Evolutionary conservation across 2,888 invertebrate species (phyloP), one percentile per base, ranked within the genome.

Genomic region (Lumbricus terrestris): DNA sequence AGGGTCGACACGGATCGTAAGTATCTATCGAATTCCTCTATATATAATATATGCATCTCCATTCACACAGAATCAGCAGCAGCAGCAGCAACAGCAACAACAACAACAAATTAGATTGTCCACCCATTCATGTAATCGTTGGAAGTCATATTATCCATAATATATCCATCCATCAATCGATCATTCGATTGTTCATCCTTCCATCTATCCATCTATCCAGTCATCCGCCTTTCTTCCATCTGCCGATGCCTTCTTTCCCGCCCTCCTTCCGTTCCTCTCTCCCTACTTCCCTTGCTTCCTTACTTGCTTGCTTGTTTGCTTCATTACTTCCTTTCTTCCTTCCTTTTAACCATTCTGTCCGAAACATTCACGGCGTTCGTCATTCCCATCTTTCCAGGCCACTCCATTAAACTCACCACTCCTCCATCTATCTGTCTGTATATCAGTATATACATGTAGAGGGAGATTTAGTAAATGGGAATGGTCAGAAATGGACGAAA

Each of bases 1-100:
- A 91, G 91, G 88, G 92, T 92, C 40, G 92, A 92, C 82, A 88
- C 91, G 23, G 92, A 92, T 82, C 92, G 92, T 92, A 35, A 34
- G 91, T 85, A 33, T 13, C 8, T n/a, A n/a, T n/a, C n/a, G n/a
- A n/a, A n/a, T n/a, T n/a, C n/a, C n/a, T n/a, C n/a, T n/a, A n/a
- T n/a, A n/a, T n/a, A n/a, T n/a, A n/a, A n/a, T n/a, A n/a, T n/a
- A n/a, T n/a, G n/a, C 29, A 2, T 29, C 4, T n/a, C 6, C 13
- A 69, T 11, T 69, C 69, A 3, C 69, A n/a, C 29, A n/a, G n/a
- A 15, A 69, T n/a, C n/a, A n/a, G n/a, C 8, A n/a, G n/a, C n/a
- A n/a, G n/a, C n/a, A n/a, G n/a, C n/a, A n/a, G n/a, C n/a, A n/a
- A n/a, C n/a, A n/a, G n/a, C n/a, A n/a, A n/a, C n/a, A n/a, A n/a